These are phyloP conservation scores for Ramazzottius varieornatus DNA, from an alignment of 2,888 invertebrate genomes.

Conservation along the genomic window DNA sequence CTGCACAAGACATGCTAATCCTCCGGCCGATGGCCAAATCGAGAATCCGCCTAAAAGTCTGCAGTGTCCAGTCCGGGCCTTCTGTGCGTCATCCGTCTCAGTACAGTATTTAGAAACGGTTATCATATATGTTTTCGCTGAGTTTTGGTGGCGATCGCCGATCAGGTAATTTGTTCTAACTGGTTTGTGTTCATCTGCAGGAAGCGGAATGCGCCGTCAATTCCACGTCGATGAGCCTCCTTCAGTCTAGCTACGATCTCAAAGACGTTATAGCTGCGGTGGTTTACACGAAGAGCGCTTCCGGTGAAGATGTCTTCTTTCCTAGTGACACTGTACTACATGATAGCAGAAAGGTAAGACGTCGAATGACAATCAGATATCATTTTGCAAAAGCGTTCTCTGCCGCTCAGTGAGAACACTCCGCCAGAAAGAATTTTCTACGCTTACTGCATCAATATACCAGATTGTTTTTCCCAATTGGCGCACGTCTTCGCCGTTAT, in stretches of 20 bases:
- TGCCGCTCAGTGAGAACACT: too few species aligned
- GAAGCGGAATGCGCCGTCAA: slow-evolving; percentile 1
- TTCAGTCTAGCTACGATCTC: background rate
- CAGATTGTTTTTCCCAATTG: background rate
- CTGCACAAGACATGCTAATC: background rate
- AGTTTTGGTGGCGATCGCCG: too few species aligned
- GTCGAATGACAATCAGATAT: too few species aligned
- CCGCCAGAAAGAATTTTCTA: too few species aligned
- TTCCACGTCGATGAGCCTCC: background rate
- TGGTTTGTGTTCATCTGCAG: background rate
- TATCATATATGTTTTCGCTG: too few species aligned
- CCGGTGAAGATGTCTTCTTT: background rate
- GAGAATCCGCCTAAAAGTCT: background rate
- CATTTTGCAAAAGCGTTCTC: too few species aligned
- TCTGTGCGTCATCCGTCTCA: background rate
- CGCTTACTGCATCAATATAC: too few species aligned
- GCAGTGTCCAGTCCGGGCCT: background rate
- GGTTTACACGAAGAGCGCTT: background rate
- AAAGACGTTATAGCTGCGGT: background rate
- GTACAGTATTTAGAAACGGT: too few species aligned
- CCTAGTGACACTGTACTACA: background rate
- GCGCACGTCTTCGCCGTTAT: background rate
- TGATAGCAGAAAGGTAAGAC: background rate
- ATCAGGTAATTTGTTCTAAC: background rate
- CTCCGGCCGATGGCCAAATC: background rate